Evolutionary conservation across 1,140 invertebrate genomes (phyloP).

Genomic region (Eulimnadia texana): DNA sequence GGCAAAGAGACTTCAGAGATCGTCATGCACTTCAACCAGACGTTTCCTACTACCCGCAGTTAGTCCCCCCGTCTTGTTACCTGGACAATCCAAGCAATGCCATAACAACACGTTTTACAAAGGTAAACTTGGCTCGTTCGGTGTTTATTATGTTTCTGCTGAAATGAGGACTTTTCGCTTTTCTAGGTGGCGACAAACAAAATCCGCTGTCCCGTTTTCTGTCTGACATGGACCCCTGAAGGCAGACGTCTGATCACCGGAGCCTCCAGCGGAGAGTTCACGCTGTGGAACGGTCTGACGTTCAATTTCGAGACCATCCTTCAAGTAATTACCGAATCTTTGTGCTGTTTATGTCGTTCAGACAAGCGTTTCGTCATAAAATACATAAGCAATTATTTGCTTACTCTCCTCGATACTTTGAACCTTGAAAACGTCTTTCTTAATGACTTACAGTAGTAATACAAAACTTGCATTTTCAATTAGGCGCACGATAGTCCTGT

Average conservation of each 20-base stretch:
- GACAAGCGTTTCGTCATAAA: slow-evolving; percentile 4
- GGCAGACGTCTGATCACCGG: slow-evolving; percentile 93
- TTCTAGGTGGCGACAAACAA: slow-evolving; percentile 94
- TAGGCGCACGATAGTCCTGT: slow-evolving; percentile 96
- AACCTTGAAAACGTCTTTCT: too few relatives aligned
- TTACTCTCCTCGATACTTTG: too few relatives aligned
- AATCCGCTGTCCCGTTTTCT: slow-evolving; percentile 97
- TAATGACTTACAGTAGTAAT: too few relatives aligned
- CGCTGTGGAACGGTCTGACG: slow-evolving; percentile 97
- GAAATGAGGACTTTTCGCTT: not conserved
- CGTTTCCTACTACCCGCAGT: slow-evolving; percentile 63
- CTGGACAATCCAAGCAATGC: slow-evolving; percentile 92
- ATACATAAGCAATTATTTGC: too few relatives aligned
- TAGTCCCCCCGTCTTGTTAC: slow-evolving; percentile 76
- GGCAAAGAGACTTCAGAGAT: slow-evolving; percentile 84
- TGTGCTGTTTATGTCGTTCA: slow-evolving; percentile 17
- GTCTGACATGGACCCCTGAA: slow-evolving; percentile 97
- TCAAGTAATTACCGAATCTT: slow-evolving; percentile 61
- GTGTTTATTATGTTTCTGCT: not conserved
- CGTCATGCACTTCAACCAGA: slow-evolving; percentile 76
- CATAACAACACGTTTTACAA: slow-evolving; percentile 55
- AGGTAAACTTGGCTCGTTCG: slow-evolving; percentile 17
- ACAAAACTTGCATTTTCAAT: too few relatives aligned
- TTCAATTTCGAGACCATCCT: slow-evolving; percentile 99
- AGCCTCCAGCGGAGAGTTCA: slow-evolving; percentile 97